Evolutionary conservation across 2,113 vertebrate species (phyloP).

Genomic region (Semnopithecus entellus): DNA sequence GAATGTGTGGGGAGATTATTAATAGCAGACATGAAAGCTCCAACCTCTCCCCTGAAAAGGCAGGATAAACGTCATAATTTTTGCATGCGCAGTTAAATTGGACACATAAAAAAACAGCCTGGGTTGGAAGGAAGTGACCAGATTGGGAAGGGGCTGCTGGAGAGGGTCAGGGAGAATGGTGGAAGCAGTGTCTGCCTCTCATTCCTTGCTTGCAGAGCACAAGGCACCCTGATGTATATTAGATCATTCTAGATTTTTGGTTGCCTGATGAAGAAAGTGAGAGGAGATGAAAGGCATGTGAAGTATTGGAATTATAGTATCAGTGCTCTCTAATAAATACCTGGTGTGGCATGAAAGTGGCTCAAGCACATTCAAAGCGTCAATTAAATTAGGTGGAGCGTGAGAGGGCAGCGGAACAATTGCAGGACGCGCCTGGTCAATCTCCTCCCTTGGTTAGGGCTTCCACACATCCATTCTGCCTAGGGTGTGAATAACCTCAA

Average conservation of each 20-base stretch:
- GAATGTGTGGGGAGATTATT: not conserved
- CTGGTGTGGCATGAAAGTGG: conserved; percentile 49
- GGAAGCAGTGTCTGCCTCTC: not conserved
- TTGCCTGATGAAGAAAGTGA: not conserved
- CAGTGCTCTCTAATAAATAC: not conserved
- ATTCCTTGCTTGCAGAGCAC: not conserved
- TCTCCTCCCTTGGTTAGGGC: not conserved
- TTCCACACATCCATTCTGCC: not conserved
- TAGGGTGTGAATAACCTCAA: not conserved
- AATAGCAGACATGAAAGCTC: not conserved
- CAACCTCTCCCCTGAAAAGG: not conserved
- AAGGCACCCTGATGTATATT: not conserved
- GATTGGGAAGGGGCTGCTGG: not conserved
- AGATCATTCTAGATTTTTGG: not conserved
- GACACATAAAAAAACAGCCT: not conserved
- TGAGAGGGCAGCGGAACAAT: conserved; percentile 35
- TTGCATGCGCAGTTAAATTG: not conserved
- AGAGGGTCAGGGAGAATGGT: not conserved
- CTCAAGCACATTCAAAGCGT: conserved; percentile 1
- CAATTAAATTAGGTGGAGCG: conserved; percentile 63
- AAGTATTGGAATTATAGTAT: conserved; percentile 14
- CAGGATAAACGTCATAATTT: not conserved
- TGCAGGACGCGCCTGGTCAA: not conserved
- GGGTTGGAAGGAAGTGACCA: not conserved
- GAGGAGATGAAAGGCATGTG: not conserved